Evolutionary conservation across 2,888 invertebrate genomes (phyloP), one percentile per base, ranked within the genome.

Genomic region (Bellardia bayeri): DNA sequence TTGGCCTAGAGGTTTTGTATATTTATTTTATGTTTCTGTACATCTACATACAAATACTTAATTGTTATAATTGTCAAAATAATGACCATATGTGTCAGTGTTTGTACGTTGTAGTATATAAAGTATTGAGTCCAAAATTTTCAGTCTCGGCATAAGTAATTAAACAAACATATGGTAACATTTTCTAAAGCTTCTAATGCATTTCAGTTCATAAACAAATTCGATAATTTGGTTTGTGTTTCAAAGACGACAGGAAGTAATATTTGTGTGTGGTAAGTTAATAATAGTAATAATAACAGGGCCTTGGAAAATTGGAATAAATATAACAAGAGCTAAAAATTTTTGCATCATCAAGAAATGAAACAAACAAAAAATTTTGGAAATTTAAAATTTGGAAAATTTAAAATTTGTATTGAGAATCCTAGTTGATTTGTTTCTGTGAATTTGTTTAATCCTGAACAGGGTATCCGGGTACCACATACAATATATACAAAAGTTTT

Each of bases 151-250:
- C 74, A 75, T 75, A 75, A 85, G 88, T 85, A 80, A 74, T 74
- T 79, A 84, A 68, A 61, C 68, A 80, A 79, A 74, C 66, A 84
- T 54, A 80, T 74, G 79, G 72, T 74, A 82, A 82, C 45, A 82
- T 74, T 82, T 81, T 30, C 58, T 58, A 82, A 71, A 82, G 72
- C 91, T 91, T 91, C 91, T 92, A 91, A 92, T 91, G 91, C 90
- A 91, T 91, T 92, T 90, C 64, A 82, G 56, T 58, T 63, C 58
- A 54, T 49, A 63, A 61, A 45, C 51, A 71, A 68, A 82, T 75
- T 69, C 61, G 56, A 72, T 80, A 56, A 51, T 23, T 51, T 23
- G 49, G 23, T 45, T 61, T 16, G 40, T 45, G 23, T 56, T 54
- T 54, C 1, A 5, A 45, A 58, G 30, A 2, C 23, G 23, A 23